A percentile compares a stretch with the other conserved stretches of the same genome.
Conservation (phyloP, 92 coral and sea anemone genomes). For the Epizoanthus scotinus region DNA sequence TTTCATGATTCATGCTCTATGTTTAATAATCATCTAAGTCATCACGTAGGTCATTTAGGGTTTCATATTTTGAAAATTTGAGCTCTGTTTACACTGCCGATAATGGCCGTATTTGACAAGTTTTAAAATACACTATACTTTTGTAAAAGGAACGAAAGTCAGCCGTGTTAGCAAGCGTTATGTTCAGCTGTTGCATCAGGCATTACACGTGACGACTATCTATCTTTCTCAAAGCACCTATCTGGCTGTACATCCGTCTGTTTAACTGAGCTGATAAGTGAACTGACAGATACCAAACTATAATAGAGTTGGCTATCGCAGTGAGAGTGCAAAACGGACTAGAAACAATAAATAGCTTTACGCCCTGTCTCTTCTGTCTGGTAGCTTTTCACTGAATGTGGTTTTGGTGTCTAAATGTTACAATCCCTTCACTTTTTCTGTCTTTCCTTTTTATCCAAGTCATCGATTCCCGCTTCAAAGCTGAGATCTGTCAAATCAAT, state of each 20-base stretch:
- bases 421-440: no score
- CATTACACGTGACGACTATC: background rate
- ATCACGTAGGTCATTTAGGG: background rate
- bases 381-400: no score
- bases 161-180: background rate
- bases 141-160: background rate
- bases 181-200: background rate
- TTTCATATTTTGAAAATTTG: background rate
- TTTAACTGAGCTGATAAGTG: background rate
- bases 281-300: background rate
- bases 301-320: conserved; percentile 19
- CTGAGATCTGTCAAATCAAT: no score
- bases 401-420: no score
- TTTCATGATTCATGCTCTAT: background rate
- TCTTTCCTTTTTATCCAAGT: no score
- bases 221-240: conserved; percentile 2
- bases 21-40: background rate
- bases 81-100: background rate
- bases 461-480: no score
- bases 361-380: no score
- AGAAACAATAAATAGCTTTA: no score
- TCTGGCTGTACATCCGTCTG: background rate
- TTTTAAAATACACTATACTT: background rate
- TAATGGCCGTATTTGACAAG: background rate
- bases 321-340: no score